A percentile compares a stretch with the other conserved stretches of the same genome.
phyloP scores from a whole-genome alignment of 1,140 invertebrate species.

The Papilio machaon region DNA sequence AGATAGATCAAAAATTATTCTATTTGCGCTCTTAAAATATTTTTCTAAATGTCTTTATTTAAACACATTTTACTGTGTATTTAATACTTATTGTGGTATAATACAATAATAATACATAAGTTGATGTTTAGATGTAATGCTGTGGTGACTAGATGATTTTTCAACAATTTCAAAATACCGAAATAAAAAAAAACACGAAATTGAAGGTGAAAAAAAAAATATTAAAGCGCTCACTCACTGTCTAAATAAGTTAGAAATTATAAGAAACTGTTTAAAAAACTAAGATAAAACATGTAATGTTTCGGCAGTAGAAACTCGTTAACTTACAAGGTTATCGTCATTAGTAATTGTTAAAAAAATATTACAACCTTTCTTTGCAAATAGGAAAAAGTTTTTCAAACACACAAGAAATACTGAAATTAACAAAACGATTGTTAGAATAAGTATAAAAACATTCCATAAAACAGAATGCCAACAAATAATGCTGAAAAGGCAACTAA shows the following conservation, averaged over 20 bases:
- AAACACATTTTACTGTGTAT: constrained; percentile 33
- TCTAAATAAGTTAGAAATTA: not conserved
- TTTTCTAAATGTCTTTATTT: constrained; percentile 41
- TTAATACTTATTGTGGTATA: constrained; percentile 39
- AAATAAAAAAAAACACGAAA: constrained; percentile 1
- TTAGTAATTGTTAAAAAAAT: not conserved
- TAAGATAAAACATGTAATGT: not conserved
- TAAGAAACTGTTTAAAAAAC: not conserved
- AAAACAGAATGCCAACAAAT: constrained; percentile 29
- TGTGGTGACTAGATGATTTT: constrained; percentile 73
- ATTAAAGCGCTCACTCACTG: not conserved
- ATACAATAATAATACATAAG: constrained; percentile 43
- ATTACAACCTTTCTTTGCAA: constrained; percentile 50
- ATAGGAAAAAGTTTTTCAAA: constrained; percentile 42
- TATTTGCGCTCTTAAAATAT: constrained; percentile 37
- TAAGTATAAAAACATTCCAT: constrained; percentile 28
- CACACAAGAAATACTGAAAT: constrained; percentile 31
- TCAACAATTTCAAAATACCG: constrained; percentile 28
- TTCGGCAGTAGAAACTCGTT: not conserved
- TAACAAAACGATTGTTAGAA: constrained; percentile 23
- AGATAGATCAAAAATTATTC: constrained; percentile 6
- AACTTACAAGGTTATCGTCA: no score
- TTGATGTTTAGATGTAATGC: constrained; percentile 56
- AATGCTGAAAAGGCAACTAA: constrained; percentile 32
- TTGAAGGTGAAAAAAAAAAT: constrained; percentile 5